Percentiles rank a stretch among this genome's conserved stretches.
These are phyloP conservation scores for Orthonevra nobilis DNA, from an alignment of 2,888 invertebrate species.

Conservation along the genomic window DNA sequence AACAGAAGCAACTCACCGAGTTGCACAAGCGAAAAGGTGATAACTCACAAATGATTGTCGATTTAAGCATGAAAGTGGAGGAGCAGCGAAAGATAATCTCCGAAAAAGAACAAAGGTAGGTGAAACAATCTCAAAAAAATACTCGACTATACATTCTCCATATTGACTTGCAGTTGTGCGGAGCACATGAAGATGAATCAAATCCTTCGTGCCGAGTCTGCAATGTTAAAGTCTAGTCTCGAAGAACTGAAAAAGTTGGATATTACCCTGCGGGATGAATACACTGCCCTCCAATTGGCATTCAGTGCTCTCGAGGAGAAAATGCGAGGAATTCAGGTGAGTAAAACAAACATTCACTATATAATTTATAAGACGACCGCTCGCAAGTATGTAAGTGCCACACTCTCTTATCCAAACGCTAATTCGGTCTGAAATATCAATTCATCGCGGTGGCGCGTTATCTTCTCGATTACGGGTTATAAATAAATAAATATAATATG, in stretches of 20 bases:
- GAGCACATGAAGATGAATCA: slow-evolving; percentile 85
- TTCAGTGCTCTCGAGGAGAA: slow-evolving; percentile 95
- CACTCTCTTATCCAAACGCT: neutral
- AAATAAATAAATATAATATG: slow-evolving; percentile 56
- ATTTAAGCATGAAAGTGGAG: slow-evolving; percentile 91
- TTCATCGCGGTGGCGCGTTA: slow-evolving; percentile 46
- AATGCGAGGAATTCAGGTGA: slow-evolving; percentile 89
- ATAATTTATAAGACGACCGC: too few relatives aligned
- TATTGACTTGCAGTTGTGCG: slow-evolving; percentile 82
- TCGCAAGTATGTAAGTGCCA: neutral
- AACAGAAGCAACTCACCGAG: slow-evolving; percentile 96
- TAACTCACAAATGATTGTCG: slow-evolving; percentile 95
- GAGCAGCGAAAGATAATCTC: slow-evolving; percentile 90
- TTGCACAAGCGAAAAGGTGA: slow-evolving; percentile 94
- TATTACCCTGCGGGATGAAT: slow-evolving; percentile 95
- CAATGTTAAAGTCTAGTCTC: slow-evolving; percentile 86
- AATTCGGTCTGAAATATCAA: slow-evolving; percentile 48
- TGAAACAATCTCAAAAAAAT: neutral
- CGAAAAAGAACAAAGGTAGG: slow-evolving; percentile 86
- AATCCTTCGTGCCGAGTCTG: slow-evolving; percentile 87
- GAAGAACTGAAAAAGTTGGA: slow-evolving; percentile 90
- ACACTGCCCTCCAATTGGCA: slow-evolving; percentile 95
- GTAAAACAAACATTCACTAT: too few relatives aligned
- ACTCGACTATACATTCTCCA: too few relatives aligned
- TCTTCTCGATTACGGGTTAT: slow-evolving; percentile 52